These are phyloP conservation scores for Dolichoris vasculosae DNA, from an alignment of 1,140 invertebrate species.

Conservation along the genomic window DNA sequence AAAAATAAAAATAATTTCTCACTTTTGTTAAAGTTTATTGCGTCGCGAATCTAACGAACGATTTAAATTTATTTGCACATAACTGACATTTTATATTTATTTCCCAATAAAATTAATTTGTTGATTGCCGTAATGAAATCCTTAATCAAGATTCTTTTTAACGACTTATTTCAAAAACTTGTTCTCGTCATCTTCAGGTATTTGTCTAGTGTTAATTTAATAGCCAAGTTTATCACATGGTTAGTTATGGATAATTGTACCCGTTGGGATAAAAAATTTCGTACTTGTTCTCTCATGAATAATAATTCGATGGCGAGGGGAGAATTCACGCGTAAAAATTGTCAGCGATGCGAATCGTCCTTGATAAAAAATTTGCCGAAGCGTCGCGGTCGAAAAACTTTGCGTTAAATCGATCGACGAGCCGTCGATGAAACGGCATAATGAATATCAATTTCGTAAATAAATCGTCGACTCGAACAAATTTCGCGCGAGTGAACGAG, in stretches of 20 bases:
- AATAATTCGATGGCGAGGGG: too few relatives aligned
- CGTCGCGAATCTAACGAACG: not conserved
- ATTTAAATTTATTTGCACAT: not conserved
- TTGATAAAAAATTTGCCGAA: too few relatives aligned
- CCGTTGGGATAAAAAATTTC: not conserved
- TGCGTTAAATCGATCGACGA: not conserved
- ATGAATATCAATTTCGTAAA: slow-evolving; percentile 8
- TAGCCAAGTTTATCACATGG: not conserved
- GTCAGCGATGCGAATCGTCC: not conserved
- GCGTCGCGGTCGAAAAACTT: not conserved
- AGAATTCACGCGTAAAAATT: not conserved
- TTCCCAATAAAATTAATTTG: not conserved
- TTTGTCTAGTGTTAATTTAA: not conserved
- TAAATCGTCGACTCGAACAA: not conserved
- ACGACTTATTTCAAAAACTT: not conserved
- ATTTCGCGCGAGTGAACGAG: not conserved
- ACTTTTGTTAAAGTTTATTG: not conserved
- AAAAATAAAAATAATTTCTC: not conserved
- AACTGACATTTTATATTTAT: not conserved
- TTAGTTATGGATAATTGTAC: not conserved
- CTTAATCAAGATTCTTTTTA: slow-evolving; percentile 3
- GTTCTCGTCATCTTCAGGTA: not conserved
- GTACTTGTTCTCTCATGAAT: not conserved
- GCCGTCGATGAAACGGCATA: not conserved
- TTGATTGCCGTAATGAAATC: not conserved